These are phyloP conservation scores for Copidosoma floridanum DNA, from an alignment of 1,140 invertebrate genomes.

Conservation along the genomic window DNA sequence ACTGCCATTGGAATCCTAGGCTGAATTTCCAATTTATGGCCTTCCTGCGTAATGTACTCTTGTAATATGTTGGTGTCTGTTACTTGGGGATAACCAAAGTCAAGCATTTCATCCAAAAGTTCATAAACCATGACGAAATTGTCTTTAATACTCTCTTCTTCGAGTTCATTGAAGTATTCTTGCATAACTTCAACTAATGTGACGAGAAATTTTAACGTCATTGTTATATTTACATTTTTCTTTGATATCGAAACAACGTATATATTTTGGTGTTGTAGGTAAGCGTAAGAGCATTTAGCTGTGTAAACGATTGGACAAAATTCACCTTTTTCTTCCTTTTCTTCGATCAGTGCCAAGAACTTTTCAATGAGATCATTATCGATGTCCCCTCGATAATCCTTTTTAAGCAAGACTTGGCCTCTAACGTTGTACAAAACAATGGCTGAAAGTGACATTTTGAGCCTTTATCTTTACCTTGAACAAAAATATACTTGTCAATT, in stretches of 20 bases:
- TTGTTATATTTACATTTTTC: constrained; percentile 96
- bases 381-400: constrained; percentile 97
- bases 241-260: constrained; percentile 97
- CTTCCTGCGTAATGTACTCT: constrained; percentile 98
- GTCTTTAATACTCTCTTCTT: constrained; percentile 98
- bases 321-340: constrained; percentile 95
- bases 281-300: constrained; percentile 90
- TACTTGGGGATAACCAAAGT: constrained; percentile 99
- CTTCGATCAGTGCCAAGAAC: constrained; percentile 98
- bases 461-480: constrained; percentile 18
- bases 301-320: constrained; percentile 91
- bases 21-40: constrained; percentile 96
- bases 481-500: too few species aligned
- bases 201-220: constrained; percentile 96
- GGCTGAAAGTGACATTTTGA: constrained; percentile 81
- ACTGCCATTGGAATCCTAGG: constrained; percentile 98
- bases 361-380: constrained; percentile 97
- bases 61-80: constrained; percentile 99
- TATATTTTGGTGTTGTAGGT: constrained; percentile 98
- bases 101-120: constrained; percentile 95
- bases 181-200: constrained; percentile 97
- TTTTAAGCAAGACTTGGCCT: constrained; percentile 95
- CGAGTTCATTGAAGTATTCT: constrained; percentile 98
- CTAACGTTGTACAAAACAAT: constrained; percentile 98
- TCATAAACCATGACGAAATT: constrained; percentile 99